These are phyloP conservation scores for Bolinopsis microptera DNA, from an alignment of 37 sponge, comb jelly and placozoan genomes.

Conservation along the genomic window DNA sequence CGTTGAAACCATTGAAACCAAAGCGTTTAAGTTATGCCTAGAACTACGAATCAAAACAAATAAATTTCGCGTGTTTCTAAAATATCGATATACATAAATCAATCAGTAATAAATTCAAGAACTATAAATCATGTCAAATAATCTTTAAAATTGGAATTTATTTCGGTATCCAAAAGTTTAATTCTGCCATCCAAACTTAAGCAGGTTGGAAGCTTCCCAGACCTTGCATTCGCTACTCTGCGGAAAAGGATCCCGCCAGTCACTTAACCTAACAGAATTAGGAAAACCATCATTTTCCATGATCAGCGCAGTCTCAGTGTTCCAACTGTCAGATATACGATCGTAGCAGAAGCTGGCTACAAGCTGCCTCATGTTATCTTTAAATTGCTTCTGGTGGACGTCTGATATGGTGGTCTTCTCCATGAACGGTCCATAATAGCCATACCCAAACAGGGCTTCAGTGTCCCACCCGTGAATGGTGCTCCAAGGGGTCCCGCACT, in stretches of 20 bases:
- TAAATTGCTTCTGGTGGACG: neutral
- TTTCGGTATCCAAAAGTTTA: too few relatives aligned
- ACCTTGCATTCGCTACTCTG: neutral
- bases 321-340: neutral
- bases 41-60: too few relatives aligned
- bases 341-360: neutral
- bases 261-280: neutral
- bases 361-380: neutral
- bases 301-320: neutral
- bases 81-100: too few relatives aligned
- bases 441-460: conserved; percentile 44
- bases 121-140: too few relatives aligned
- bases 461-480: conserved; percentile 39
- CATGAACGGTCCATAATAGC: neutral
- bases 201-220: neutral
- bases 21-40: too few relatives aligned
- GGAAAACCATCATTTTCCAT: conserved; percentile 28
- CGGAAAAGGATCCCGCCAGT: neutral
- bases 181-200: conserved; percentile 30
- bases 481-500: conserved; percentile 22
- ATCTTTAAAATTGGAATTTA: too few relatives aligned
- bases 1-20: too few relatives aligned
- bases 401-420: neutral
- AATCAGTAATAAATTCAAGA: too few relatives aligned
- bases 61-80: too few relatives aligned